Evolutionary conservation across 2,113 vertebrate genomes (phyloP).

Genomic region (Archilochus colubris): DNA sequence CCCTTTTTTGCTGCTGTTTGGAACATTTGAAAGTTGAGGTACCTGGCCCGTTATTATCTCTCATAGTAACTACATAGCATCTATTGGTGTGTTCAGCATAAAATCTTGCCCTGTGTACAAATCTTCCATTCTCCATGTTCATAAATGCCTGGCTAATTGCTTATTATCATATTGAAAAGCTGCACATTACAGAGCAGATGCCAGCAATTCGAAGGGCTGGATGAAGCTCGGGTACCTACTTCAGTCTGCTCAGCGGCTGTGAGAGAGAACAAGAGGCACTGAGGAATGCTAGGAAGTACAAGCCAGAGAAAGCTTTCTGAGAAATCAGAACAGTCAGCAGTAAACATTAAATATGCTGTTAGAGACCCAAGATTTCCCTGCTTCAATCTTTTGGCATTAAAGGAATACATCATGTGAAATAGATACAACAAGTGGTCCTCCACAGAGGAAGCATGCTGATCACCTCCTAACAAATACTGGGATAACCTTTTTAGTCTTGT

Average conservation of each 20-base stretch:
- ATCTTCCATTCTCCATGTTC: conserved; percentile 7
- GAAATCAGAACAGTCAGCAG: conserved; percentile 9
- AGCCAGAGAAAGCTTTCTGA: not conserved
- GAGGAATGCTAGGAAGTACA: not conserved
- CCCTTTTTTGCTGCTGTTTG: not conserved
- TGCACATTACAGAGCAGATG: conserved; percentile 19
- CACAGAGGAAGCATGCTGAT: not conserved
- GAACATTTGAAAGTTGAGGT: not conserved
- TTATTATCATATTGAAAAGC: conserved; percentile 28
- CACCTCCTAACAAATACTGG: not conserved
- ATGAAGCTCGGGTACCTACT: conserved; percentile 5
- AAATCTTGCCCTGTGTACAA: conserved; percentile 1
- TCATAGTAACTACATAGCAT: not conserved
- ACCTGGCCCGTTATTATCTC: not conserved
- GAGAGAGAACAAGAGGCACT: not conserved
- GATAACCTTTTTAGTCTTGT: not conserved
- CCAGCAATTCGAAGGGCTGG: not conserved
- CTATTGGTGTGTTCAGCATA: not conserved
- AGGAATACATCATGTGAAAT: not conserved
- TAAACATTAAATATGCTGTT: not conserved
- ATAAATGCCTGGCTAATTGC: conserved; percentile 45
- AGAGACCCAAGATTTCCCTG: not conserved
- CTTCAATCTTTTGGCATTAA: not conserved
- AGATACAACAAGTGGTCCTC: not conserved
- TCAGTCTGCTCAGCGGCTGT: not conserved